These are phyloP conservation scores for Podarcis siculus DNA, from an alignment of 2,797 vertebrate genomes.

Conservation along the genomic window DNA sequence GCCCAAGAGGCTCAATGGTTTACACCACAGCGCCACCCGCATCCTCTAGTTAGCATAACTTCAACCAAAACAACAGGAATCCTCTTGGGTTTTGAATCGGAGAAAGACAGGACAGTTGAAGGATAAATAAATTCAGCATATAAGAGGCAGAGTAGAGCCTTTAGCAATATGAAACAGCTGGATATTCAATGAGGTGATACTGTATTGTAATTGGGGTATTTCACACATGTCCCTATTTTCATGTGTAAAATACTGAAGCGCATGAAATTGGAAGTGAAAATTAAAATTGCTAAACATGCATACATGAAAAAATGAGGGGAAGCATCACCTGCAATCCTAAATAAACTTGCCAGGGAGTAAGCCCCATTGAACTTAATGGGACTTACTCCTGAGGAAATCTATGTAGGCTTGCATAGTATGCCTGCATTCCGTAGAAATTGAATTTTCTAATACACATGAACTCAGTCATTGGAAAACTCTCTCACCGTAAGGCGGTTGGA, in stretches of 20 bases:
- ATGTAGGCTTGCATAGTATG: background rate
- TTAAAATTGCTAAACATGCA: background rate
- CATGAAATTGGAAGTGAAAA: background rate
- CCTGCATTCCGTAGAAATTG: background rate
- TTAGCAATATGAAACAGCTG: background rate
- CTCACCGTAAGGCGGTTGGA: conserved; percentile 33
- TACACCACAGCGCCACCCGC: no score
- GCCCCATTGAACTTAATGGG: no score
- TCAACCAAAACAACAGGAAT: background rate
- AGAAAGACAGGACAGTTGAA: background rate
- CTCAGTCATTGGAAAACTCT: background rate
- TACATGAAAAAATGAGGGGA: background rate
- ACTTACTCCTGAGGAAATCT: background rate
- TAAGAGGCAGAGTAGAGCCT: background rate
- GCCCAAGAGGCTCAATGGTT: no score
- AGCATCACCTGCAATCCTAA: background rate
- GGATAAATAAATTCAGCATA: background rate
- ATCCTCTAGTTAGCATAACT: background rate
- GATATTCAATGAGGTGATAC: background rate
- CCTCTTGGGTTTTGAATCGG: background rate
- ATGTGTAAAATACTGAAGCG: background rate
- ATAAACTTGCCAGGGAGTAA: no score
- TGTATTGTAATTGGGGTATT: background rate
- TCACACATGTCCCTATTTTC: background rate
- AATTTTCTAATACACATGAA: background rate